Base-by-base conservation (phyloP, 2,113 vertebrate genomes). In the Melanostigma gelatinosum region DNA sequence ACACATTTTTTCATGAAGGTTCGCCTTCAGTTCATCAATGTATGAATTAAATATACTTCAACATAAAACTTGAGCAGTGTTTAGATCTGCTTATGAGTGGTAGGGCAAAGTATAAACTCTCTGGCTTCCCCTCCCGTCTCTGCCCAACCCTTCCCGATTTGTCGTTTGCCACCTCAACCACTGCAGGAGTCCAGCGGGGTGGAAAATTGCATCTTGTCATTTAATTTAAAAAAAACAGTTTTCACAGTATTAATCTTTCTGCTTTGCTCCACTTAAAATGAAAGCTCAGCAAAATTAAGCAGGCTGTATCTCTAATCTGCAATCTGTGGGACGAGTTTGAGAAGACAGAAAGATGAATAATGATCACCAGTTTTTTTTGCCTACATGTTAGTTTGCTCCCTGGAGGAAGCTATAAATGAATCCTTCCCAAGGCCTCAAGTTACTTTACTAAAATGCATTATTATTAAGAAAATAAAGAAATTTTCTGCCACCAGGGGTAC, bases 171-270 rank as follows among this genome's bases (percentile, higher is more conserved):
- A 95, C 94, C 95, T 93, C 95, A 95, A 93, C 92, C 93, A 94
- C 94, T 95, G 32, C 50, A 36, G 96, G 95, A 96, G 93, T 93
- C 93, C 96, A 94, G 96, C 93, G 95, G 97, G 94, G 96, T 96
- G 96, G 97, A 97, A 98, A 98, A 98, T 98, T 98, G 95, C 95
- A 94, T 97, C 95, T 92, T 97, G 96, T 97, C 97, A 96, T 97
- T 97, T 97, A 96, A 96, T 97, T 97, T 95, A 5, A 11, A 18
- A 78, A 70, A 73, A 77, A 82, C 95, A 97, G 95, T 97, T 97
- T 97, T 97, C 94, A 96, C 95, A 97, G 94, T 96, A 97, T 97
- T 97, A 97, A 97, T 97, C 96, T 97, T 94, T 96, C 95, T 94
- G 95, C 95, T 97, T 97, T 97, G 94, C 96, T 95, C 96, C 95